These are phyloP conservation scores for Piscicola geometra DNA, from an alignment of 2,888 invertebrate genomes.

Conservation along the genomic window DNA sequence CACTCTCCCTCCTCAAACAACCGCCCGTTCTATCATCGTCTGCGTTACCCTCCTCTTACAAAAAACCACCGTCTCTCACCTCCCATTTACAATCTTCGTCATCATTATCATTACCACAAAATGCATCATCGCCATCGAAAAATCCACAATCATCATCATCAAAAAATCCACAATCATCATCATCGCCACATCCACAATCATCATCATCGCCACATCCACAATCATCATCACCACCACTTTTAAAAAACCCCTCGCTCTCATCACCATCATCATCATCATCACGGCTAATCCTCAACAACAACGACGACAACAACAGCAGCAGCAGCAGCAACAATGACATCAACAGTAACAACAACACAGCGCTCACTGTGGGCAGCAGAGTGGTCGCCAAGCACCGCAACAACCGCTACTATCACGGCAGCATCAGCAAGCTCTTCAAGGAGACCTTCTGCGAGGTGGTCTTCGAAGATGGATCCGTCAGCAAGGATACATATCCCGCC, in stretches of 20 bases:
- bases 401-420: conserved; percentile 60
- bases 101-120: too few relatives aligned
- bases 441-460: conserved; percentile 62
- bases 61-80: too few relatives aligned
- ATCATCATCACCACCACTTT: not conserved
- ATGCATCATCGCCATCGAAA: too few relatives aligned
- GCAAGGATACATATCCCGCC: conserved; percentile 61
- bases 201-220: not conserved
- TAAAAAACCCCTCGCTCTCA: not conserved
- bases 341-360: not conserved
- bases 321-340: conserved; percentile 64
- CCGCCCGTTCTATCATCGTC: too few relatives aligned
- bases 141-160: too few relatives aligned
- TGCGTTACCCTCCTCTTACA: too few relatives aligned
- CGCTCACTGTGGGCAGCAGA: conserved; percentile 49
- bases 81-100: too few relatives aligned
- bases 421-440: conserved; percentile 58
- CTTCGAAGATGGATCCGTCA: conserved; percentile 64
- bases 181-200: not conserved
- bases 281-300: not conserved
- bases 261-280: conserved; percentile 9
- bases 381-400: conserved; percentile 64
- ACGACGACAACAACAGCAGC: conserved; percentile 48
- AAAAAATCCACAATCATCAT: not conserved
- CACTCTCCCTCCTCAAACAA: too few relatives aligned